A percentile compares a stretch with the other conserved stretches of the same genome.
These are phyloP conservation scores for Brachyrhaphis roseni DNA, from an alignment of 2,797 vertebrate species.

Conservation along the genomic window DNA sequence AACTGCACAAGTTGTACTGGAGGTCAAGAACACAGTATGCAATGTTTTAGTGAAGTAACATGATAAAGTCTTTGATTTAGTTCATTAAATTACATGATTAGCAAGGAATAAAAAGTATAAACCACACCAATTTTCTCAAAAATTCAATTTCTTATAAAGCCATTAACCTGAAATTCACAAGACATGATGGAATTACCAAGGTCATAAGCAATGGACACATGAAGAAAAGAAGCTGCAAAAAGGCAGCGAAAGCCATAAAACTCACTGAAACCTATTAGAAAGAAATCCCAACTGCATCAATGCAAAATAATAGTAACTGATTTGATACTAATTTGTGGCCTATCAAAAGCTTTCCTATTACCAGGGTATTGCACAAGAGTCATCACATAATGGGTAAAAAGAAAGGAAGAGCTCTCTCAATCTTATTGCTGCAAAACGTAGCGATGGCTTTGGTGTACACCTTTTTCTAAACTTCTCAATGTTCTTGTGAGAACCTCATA, in stretches of 20 bases:
- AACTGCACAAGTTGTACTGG: neutral
- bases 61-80: neutral
- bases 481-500: neutral
- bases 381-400: neutral
- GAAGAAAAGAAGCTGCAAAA: neutral
- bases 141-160: neutral
- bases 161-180: neutral
- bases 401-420: neutral
- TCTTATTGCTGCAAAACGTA: neutral
- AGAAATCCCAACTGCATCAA: no score
- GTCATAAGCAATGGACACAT: neutral
- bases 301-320: neutral
- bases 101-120: neutral
- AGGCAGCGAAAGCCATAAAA: neutral
- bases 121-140: neutral
- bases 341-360: neutral
- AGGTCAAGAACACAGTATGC: neutral
- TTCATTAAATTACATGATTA: neutral
- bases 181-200: neutral
- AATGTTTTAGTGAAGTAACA: neutral
- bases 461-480: neutral
- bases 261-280: neutral
- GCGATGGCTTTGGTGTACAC: neutral
- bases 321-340: neutral
- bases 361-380: neutral